Evolutionary conservation across 2,797 vertebrate species (phyloP).

Genomic region (Chloroceryle inda): DNA sequence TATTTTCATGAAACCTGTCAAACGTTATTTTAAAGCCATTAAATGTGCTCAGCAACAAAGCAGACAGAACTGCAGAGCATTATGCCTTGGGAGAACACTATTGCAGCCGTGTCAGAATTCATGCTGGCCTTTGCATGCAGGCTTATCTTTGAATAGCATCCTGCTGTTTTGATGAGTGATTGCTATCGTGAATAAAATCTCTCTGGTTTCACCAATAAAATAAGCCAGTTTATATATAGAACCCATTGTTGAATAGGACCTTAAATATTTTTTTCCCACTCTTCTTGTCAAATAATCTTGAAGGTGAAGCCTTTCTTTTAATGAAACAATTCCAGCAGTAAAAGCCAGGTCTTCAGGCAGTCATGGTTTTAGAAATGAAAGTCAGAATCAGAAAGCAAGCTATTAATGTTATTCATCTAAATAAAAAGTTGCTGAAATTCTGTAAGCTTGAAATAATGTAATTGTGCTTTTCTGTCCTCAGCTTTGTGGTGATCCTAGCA

Average conservation of each 20-base stretch:
- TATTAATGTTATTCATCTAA: background rate
- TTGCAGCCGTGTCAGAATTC: slow-evolving; percentile 16
- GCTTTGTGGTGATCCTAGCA: background rate
- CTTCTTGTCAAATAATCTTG: slow-evolving; percentile 29
- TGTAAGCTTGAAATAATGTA: background rate
- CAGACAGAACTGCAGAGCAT: background rate
- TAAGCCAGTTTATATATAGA: slow-evolving; percentile 60
- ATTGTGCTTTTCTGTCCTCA: background rate
- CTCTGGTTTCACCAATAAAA: slow-evolving; percentile 45
- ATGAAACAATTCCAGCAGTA: background rate
- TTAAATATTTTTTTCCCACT: slow-evolving; percentile 55
- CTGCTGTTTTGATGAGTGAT: slow-evolving; percentile 11
- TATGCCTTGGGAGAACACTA: background rate
- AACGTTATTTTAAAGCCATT: slow-evolving; percentile 8
- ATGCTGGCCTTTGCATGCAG: background rate
- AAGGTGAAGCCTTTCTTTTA: slow-evolving; percentile 32
- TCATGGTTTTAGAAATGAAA: background rate
- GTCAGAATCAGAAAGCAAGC: background rate
- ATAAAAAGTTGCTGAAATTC: background rate
- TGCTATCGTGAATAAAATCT: slow-evolving; percentile 14
- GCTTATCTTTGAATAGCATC: slow-evolving; percentile 42
- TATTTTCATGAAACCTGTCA: slow-evolving; percentile 17
- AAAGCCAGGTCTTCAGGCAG: background rate
- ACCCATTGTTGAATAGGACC: slow-evolving; percentile 5
- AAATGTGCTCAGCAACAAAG: background rate